Evolutionary conservation across 2,113 vertebrate genomes (phyloP).

Genomic region (Mobula hypostoma): DNA sequence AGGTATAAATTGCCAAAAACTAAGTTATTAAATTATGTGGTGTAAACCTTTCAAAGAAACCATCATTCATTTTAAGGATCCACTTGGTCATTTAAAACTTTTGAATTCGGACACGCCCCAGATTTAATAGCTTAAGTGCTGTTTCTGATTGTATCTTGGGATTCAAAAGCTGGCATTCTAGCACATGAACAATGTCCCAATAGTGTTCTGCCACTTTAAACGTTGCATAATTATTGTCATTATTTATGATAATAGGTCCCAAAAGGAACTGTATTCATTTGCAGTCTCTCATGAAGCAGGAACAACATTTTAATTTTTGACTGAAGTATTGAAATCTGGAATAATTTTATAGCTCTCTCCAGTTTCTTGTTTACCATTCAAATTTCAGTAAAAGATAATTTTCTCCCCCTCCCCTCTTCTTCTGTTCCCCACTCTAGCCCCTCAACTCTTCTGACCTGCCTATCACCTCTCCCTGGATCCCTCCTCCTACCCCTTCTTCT

Average conservation of each 20-base stretch:
- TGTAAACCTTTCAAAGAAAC: not conserved
- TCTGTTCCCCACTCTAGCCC: too few species aligned
- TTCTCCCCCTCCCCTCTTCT: too few species aligned
- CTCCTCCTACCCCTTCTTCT: too few species aligned
- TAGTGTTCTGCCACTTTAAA: not conserved
- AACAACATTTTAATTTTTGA: not conserved
- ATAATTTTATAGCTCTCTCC: not conserved
- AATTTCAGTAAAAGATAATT: too few species aligned
- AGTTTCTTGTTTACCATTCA: not conserved
- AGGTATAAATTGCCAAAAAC: not conserved
- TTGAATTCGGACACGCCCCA: not conserved
- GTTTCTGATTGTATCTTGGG: not conserved
- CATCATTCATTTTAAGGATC: not conserved
- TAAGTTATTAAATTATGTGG: not conserved
- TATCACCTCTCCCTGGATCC: too few species aligned
- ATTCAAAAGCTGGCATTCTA: not conserved
- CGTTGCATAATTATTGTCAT: not conserved
- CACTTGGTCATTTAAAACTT: slow-evolving; percentile 9
- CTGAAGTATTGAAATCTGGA: not conserved
- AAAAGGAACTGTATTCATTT: not conserved
- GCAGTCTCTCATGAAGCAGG: not conserved
- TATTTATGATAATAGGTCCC: not conserved
- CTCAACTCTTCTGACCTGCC: too few species aligned
- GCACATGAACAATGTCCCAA: not conserved
- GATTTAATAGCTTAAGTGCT: not conserved